Percentiles rank a stretch among this genome's conserved stretches.
phyloP scores from a whole-genome alignment of 2,797 vertebrate species.

The Pseudochaenichthys georgianus region DNA sequence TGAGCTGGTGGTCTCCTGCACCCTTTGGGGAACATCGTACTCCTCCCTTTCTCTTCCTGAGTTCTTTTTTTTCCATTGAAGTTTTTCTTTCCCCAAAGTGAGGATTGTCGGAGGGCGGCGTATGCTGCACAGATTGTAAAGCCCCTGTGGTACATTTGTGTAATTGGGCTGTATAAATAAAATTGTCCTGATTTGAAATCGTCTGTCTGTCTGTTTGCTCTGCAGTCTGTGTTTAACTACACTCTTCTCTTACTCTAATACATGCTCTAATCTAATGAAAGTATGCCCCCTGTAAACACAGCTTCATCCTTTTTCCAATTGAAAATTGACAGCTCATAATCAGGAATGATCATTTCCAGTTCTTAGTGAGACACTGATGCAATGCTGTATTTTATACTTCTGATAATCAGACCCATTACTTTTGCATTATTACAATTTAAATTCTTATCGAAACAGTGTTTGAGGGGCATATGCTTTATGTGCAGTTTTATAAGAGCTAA shows the following conservation, averaged over 20 bases:
- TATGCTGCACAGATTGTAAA: neutral
- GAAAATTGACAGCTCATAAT: neutral
- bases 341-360: neutral
- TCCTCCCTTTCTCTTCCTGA: too few relatives aligned
- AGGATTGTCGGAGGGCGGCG: neutral
- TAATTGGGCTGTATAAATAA: neutral
- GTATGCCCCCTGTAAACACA: neutral
- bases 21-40: too few relatives aligned
- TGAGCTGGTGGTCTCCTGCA: too few relatives aligned
- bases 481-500: neutral
- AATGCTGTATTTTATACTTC: neutral
- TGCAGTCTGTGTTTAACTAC: neutral
- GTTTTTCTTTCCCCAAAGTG: neutral
- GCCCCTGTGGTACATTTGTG: neutral
- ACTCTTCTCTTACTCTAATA: conserved; percentile 8
- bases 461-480: neutral
- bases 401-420: neutral
- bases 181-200: neutral
- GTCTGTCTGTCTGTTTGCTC: neutral
- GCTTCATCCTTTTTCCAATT: neutral
- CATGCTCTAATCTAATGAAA: conserved; percentile 2
- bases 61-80: too few relatives aligned
- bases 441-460: too few relatives aligned
- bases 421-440: neutral
- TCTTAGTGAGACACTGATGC: neutral